Percentiles rank a stretch among this genome's conserved stretches.
Evolutionary conservation across 2,113 vertebrate species (phyloP).

Genomic region (Phodopus roborovskii): DNA sequence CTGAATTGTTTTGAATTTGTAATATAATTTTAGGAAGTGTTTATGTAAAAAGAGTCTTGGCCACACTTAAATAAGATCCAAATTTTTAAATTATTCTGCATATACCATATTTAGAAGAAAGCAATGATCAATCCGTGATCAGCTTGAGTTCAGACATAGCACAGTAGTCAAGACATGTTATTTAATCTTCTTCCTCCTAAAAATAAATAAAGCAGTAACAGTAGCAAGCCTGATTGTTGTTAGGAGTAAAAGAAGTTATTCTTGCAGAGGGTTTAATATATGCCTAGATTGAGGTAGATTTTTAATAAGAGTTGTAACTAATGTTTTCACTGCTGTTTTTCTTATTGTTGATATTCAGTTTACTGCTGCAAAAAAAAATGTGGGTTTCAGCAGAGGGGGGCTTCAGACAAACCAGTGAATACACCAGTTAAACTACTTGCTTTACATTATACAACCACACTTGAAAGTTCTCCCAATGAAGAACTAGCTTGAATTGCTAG

Average conservation of each 20-base stretch:
- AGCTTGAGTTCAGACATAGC: neutral
- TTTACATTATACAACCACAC: neutral
- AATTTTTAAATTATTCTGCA: neutral
- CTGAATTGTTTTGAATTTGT: conserved; percentile 38
- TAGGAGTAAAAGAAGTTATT: neutral
- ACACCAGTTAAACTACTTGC: neutral
- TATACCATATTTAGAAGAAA: neutral
- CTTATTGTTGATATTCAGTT: neutral
- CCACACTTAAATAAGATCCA: neutral
- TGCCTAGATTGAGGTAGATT: neutral
- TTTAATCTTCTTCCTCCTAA: conserved; percentile 20
- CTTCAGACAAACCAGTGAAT: neutral
- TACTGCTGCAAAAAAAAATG: neutral
- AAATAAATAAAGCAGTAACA: neutral
- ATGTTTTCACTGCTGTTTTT: neutral
- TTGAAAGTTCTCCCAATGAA: neutral
- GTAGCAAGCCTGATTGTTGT: neutral
- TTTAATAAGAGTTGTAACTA: neutral
- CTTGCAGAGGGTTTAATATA: neutral
- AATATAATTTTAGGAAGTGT: conserved; percentile 13
- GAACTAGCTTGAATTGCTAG: neutral
- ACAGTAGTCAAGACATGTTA: neutral
- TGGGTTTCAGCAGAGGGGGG: neutral
- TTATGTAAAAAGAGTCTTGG: neutral
- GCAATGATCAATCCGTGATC: neutral